phyloP scores from a whole-genome alignment of 2,797 vertebrate genomes.

The Esox lucius region DNA sequence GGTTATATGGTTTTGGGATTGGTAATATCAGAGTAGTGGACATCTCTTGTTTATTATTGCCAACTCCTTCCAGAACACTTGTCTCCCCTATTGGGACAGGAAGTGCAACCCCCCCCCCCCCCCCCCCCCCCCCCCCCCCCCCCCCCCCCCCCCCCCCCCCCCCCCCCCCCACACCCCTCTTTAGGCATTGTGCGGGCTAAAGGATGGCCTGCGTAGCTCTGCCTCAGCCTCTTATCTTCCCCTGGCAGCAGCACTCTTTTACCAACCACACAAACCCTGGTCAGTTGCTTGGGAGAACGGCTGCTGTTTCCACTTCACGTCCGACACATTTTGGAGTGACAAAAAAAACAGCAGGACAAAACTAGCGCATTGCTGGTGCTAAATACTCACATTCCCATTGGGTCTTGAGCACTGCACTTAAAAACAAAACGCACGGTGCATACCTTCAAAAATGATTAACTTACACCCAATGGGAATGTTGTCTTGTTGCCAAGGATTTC shows the following conservation, averaged over 20 bases:
- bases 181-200: conserved; percentile 31
- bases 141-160: conserved; percentile 5
- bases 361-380: not conserved
- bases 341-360: not conserved
- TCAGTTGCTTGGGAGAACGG: conserved; percentile 16
- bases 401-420: not conserved
- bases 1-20: too few species aligned
- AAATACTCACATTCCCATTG: not conserved
- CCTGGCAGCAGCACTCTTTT: conserved; percentile 46
- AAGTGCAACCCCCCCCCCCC: conserved; percentile 12
- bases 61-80: not conserved
- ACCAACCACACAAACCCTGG: conserved; percentile 28
- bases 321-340: not conserved
- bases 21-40: too few species aligned
- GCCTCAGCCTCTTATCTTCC: conserved; percentile 59
- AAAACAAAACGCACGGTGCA: not conserved
- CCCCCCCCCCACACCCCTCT: conserved; percentile 12
- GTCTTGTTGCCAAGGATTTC: not conserved
- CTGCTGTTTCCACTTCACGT: not conserved
- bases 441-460: not conserved
- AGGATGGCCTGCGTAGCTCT: conserved; percentile 39
- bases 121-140: conserved; percentile 14
- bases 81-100: conserved; percentile 17
- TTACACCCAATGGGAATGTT: not conserved
- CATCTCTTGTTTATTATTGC: not conserved